Conservation (phyloP, 1,140 invertebrate genomes). For the Intoshia linei region DNA sequence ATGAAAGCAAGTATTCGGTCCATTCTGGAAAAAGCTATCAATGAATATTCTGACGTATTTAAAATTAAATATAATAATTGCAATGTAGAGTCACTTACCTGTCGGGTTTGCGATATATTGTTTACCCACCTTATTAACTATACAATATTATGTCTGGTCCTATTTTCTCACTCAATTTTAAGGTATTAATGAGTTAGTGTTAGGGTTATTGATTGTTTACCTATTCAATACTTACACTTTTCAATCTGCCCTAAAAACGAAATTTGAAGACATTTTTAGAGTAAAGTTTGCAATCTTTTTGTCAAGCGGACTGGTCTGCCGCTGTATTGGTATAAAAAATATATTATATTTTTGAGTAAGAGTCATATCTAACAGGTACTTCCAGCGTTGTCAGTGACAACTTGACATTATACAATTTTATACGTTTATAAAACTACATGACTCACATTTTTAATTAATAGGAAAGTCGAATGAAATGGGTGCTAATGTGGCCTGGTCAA, state of each 20-base stretch:
- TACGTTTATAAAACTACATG: not conserved
- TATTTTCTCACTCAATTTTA: not conserved
- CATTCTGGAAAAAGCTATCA: constrained; percentile 17
- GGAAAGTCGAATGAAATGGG: constrained; percentile 30
- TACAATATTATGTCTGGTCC: not conserved
- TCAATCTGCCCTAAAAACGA: no score
- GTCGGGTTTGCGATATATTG: not conserved
- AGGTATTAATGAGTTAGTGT: not conserved
- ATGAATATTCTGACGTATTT: constrained; percentile 14
- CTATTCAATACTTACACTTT: no score
- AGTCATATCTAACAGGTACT: no score
- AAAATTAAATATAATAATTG: not conserved
- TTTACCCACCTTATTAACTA: no score
- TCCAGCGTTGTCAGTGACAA: no score
- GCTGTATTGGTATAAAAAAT: no score
- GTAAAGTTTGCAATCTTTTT: no score
- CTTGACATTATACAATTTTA: no score
- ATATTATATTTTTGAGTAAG: no score
- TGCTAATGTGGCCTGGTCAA: constrained; percentile 39
- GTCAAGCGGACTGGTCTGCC: no score
- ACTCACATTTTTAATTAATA: constrained; percentile 10
- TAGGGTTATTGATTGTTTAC: no score
- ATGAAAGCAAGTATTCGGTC: constrained; percentile 20
- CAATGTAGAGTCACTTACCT: not conserved
- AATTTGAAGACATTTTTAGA: no score